Evolutionary conservation across 1,140 invertebrate genomes (phyloP).

Genomic region (Andrena cerasifolii): DNA sequence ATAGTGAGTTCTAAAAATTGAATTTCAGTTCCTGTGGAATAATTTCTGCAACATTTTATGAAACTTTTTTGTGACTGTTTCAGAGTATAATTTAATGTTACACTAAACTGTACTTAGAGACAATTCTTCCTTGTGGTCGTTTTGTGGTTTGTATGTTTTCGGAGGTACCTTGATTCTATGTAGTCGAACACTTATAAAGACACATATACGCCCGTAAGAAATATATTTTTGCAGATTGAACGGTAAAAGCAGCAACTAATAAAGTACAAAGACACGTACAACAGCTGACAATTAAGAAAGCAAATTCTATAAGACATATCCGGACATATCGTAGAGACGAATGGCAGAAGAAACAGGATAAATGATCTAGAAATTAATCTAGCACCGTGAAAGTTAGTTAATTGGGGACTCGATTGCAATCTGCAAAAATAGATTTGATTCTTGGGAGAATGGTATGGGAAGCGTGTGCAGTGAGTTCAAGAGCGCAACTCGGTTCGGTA

Average conservation of each 20-base stretch:
- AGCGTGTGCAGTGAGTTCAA: slow-evolving; percentile 50
- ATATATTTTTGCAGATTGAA: slow-evolving; percentile 64
- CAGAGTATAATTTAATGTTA: not conserved
- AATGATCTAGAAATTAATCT: not conserved
- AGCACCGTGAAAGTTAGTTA: not conserved
- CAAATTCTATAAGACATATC: slow-evolving; percentile 53
- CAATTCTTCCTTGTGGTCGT: not conserved
- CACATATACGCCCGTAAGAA: not conserved
- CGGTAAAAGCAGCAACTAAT: not conserved
- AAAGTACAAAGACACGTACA: slow-evolving; percentile 33
- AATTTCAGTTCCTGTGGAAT: not conserved
- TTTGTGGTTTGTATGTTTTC: not conserved
- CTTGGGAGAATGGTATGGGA: slow-evolving; percentile 12
- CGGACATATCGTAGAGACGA: slow-evolving; percentile 63
- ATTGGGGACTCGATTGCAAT: slow-evolving; percentile 39
- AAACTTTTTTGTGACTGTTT: not conserved
- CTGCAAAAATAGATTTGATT: slow-evolving; percentile 66
- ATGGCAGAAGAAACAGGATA: not conserved
- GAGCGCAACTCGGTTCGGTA: slow-evolving; percentile 60
- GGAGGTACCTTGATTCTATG: not conserved
- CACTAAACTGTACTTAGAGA: not conserved
- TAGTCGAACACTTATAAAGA: too few relatives aligned
- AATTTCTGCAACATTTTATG: not conserved
- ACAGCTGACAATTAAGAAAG: slow-evolving; percentile 29
- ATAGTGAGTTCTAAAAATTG: not conserved